phyloP scores from a whole-genome alignment of 2,113 vertebrate species.

The Pycnonotus jocosus region DNA sequence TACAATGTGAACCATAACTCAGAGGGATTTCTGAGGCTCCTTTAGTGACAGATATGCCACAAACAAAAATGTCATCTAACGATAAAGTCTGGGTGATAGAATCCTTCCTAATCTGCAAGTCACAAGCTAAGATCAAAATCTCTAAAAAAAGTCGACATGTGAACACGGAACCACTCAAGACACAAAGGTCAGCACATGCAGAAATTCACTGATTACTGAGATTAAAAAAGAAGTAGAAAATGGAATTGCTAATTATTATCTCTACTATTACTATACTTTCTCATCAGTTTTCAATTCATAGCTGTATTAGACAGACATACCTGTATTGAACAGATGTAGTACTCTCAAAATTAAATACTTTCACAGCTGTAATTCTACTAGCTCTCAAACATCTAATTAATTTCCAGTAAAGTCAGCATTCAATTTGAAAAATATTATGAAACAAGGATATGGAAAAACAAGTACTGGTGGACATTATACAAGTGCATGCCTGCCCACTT shows the following conservation, averaged over 20 bases:
- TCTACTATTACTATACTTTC: not conserved
- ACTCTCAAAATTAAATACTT: not conserved
- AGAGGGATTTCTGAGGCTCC: not conserved
- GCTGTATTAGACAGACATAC: not conserved
- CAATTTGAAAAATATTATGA: not conserved
- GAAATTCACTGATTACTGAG: not conserved
- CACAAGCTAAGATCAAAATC: not conserved
- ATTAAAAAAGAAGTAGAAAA: not conserved
- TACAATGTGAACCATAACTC: not conserved
- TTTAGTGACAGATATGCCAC: not conserved
- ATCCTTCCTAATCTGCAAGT: not conserved
- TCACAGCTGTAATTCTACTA: not conserved
- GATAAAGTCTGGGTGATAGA: not conserved
- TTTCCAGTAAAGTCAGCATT: not conserved
- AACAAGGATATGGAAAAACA: not conserved
- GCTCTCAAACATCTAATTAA: not conserved
- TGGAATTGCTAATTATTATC: not conserved
- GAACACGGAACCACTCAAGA: not conserved
- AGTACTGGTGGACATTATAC: not conserved
- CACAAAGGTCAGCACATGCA: not conserved
- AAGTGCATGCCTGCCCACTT: not conserved
- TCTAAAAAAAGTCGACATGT: fast-evolving
- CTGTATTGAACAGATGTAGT: not conserved
- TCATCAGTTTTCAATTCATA: not conserved
- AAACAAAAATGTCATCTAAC: not conserved